Conservation (phyloP, 2,797 vertebrate species). For the Anniella stebbinsi region DNA sequence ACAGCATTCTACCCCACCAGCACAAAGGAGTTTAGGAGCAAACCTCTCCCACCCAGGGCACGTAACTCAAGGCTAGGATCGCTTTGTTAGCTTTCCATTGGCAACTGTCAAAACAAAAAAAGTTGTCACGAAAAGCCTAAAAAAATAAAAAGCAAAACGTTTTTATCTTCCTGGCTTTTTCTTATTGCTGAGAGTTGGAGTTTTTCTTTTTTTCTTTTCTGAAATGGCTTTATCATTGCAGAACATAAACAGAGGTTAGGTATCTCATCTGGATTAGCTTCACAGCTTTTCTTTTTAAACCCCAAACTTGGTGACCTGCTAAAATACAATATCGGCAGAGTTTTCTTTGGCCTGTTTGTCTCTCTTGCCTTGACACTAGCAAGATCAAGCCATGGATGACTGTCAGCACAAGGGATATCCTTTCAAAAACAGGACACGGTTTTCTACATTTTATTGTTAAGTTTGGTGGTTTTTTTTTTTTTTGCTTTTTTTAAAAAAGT, state of each 20-base stretch:
- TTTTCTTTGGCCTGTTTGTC: slow-evolving; percentile 80
- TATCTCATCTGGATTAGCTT: slow-evolving; percentile 76
- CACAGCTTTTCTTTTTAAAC: slow-evolving; percentile 71
- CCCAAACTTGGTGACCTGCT: slow-evolving; percentile 74
- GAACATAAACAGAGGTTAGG: slow-evolving; percentile 79
- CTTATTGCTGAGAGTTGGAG: slow-evolving; percentile 47
- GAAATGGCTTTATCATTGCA: slow-evolving; percentile 69
- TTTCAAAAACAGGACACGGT: slow-evolving; percentile 80
- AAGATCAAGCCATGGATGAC: slow-evolving; percentile 75
- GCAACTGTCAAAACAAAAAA: slow-evolving; percentile 70
- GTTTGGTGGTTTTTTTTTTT: slow-evolving; percentile 44
- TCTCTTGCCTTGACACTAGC: slow-evolving; percentile 72
- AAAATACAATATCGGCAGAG: slow-evolving; percentile 70
- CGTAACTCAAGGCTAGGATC: background rate
- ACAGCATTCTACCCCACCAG: background rate
- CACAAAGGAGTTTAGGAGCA: background rate
- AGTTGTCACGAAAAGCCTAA: slow-evolving; percentile 44
- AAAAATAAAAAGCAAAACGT: slow-evolving; percentile 28
- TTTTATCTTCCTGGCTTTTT: slow-evolving; percentile 75
- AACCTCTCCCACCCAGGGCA: background rate
- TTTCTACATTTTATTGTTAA: slow-evolving; percentile 58
- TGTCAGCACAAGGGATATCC: slow-evolving; percentile 84
- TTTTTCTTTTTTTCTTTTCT: background rate
- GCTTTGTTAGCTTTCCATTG: slow-evolving; percentile 54
- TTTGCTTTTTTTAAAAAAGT: slow-evolving; percentile 44